Evolutionary conservation across 2,113 vertebrate genomes (phyloP).

Genomic region (Percina caprodes): DNA sequence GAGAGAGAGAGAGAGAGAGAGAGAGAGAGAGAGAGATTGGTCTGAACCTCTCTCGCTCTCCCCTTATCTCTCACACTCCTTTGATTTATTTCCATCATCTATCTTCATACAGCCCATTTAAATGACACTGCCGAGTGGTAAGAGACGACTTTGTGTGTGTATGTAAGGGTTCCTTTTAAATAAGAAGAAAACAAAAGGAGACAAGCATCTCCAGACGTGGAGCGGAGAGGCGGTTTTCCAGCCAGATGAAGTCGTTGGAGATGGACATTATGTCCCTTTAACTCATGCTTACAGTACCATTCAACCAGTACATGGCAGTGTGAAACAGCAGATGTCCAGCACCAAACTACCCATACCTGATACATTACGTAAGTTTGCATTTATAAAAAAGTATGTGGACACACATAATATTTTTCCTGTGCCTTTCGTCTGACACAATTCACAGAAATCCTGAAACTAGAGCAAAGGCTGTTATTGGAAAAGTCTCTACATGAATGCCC

Average conservation of each 20-base stretch:
- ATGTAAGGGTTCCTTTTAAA: slow-evolving; percentile 7
- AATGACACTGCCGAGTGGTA: slow-evolving; percentile 29
- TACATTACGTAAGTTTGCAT: neutral
- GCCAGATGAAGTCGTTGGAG: neutral
- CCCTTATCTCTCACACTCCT: neutral
- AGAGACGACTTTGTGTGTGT: neutral
- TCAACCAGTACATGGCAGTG: neutral
- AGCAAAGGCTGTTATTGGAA: neutral
- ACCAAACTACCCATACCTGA: neutral
- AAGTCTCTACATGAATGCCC: no score
- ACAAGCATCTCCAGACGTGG: slow-evolving; percentile 15
- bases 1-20: neutral
- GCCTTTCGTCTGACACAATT: neutral
- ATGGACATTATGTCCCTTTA: slow-evolving; percentile 14
- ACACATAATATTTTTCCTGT: neutral
- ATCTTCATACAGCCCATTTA: slow-evolving; percentile 28
- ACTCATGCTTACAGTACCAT: neutral
- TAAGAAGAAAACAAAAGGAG: slow-evolving; percentile 16
- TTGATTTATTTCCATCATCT: slow-evolving; percentile 42
- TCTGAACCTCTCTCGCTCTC: neutral
- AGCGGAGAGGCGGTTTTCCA: neutral
- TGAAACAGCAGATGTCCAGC: neutral
- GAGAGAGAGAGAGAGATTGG: neutral
- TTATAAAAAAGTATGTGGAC: neutral
- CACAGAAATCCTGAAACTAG: neutral